Evolutionary conservation across 2,888 invertebrate species (phyloP).

Genomic region (Glaucopsyche alexis): DNA sequence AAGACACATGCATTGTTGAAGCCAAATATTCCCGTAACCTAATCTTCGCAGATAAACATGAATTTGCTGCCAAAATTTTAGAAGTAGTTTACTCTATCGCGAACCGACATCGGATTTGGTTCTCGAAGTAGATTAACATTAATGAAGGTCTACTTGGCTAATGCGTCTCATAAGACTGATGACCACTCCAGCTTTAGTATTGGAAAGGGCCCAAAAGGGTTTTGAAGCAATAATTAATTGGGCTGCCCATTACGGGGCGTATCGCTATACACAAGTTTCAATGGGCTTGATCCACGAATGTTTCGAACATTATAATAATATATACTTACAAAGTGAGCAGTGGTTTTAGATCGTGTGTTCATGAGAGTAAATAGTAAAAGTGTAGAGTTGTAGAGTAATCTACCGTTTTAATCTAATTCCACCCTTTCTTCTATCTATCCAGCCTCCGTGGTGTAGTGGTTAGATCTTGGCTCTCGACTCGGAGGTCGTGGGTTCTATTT

Average conservation of each 20-base stretch:
- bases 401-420: too few species aligned
- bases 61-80: constrained; percentile 28
- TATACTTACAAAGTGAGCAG: not conserved
- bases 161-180: constrained; percentile 63
- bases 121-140: constrained; percentile 34
- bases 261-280: constrained; percentile 37
- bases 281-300: constrained; percentile 27
- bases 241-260: constrained; percentile 48
- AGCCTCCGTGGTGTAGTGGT: too few species aligned
- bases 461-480: too few species aligned
- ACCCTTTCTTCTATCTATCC: too few species aligned
- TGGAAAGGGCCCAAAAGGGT: constrained; percentile 64
- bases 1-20: constrained; percentile 28
- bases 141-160: constrained; percentile 52
- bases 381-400: not conserved
- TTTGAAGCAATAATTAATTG: constrained; percentile 69
- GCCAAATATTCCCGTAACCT: constrained; percentile 32
- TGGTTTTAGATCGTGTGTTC: not conserved
- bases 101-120: constrained; percentile 18
- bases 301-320: constrained; percentile 6
- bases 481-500: too few species aligned
- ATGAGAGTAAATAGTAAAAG: not conserved
- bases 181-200: constrained; percentile 54
- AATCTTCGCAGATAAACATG: constrained; percentile 32
- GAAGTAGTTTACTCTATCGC: constrained; percentile 24